Evolutionary conservation across 92 coral and sea anemone genomes (phyloP).

Genomic region (Plumapathes pennacea): DNA sequence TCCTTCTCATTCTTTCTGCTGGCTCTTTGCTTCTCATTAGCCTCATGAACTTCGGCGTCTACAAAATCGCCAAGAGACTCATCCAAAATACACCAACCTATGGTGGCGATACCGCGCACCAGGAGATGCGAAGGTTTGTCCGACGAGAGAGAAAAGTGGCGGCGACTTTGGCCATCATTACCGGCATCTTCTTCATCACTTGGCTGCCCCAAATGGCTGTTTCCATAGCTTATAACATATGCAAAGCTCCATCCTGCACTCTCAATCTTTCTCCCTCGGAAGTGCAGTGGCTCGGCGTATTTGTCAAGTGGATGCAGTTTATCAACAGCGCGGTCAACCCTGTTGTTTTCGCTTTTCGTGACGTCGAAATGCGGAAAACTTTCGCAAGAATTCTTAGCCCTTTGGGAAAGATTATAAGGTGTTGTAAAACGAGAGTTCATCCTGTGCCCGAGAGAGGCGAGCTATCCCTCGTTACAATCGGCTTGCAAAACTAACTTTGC

Average conservation of each 20-base stretch:
- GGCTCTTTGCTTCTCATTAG: slow-evolving; percentile 57
- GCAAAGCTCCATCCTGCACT: too few species aligned
- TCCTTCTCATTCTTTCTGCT: slow-evolving; percentile 24
- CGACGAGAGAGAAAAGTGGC: slow-evolving; percentile 28
- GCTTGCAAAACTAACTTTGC: too few species aligned
- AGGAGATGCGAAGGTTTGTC: background rate
- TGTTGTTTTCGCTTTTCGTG: slow-evolving; percentile 42
- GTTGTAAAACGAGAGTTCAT: too few species aligned
- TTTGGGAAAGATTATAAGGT: too few species aligned
- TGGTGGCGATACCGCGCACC: background rate
- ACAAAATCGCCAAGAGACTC: slow-evolving; percentile 16
- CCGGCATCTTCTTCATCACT: slow-evolving; percentile 11
- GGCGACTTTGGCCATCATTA: slow-evolving; percentile 6
- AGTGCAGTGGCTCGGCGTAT: slow-evolving; percentile 3
- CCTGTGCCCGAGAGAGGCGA: too few species aligned
- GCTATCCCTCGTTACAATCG: too few species aligned
- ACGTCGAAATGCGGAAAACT: slow-evolving; percentile 31
- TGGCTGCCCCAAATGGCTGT: slow-evolving; percentile 42
- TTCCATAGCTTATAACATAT: too few species aligned
- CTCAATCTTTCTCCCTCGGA: background rate
- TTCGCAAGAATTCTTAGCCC: slow-evolving; percentile 29
- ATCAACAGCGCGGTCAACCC: slow-evolving; percentile 42
- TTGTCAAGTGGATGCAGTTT: slow-evolving; percentile 44
- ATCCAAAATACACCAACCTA: slow-evolving; percentile 6
- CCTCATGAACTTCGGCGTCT: slow-evolving; percentile 44